phyloP scores from a whole-genome alignment of 2,113 vertebrate species.

The Propithecus coquereli region DNA sequence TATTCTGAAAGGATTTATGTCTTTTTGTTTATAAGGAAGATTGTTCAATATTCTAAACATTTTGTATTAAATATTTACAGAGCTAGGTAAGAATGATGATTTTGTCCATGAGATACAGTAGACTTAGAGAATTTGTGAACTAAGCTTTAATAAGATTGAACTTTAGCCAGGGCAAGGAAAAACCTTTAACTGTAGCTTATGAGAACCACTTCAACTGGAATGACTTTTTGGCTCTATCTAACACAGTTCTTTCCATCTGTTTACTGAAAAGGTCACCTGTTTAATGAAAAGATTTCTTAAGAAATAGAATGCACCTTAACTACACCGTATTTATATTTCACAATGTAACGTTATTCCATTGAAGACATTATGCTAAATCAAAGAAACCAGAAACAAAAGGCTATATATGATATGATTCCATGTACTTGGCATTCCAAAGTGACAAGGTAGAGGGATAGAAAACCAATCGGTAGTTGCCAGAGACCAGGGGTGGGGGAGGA shows the following conservation, averaged over 20 bases:
- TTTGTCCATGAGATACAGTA: background rate
- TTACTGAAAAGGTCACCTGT: background rate
- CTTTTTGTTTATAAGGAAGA: background rate
- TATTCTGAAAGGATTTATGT: background rate
- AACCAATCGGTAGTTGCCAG: background rate
- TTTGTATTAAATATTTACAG: background rate
- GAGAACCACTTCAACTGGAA: background rate
- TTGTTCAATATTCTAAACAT: background rate
- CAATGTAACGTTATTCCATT: background rate
- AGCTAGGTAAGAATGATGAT: background rate
- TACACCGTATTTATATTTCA: background rate
- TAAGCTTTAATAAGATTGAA: background rate
- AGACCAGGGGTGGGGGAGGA: background rate
- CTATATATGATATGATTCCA: background rate
- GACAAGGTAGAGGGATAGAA: background rate
- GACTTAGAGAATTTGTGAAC: background rate
- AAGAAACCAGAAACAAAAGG: background rate
- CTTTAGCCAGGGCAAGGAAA: background rate
- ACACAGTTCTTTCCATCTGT: background rate
- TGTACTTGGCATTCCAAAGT: background rate
- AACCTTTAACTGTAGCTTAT: background rate
- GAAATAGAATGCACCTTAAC: background rate
- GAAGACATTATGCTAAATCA: background rate
- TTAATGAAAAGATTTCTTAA: background rate
- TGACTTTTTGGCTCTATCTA: background rate